Evolutionary conservation across 1,140 invertebrate genomes (phyloP), one percentile per base, ranked within the genome.

Genomic region (Brachionus calyciflorus): DNA sequence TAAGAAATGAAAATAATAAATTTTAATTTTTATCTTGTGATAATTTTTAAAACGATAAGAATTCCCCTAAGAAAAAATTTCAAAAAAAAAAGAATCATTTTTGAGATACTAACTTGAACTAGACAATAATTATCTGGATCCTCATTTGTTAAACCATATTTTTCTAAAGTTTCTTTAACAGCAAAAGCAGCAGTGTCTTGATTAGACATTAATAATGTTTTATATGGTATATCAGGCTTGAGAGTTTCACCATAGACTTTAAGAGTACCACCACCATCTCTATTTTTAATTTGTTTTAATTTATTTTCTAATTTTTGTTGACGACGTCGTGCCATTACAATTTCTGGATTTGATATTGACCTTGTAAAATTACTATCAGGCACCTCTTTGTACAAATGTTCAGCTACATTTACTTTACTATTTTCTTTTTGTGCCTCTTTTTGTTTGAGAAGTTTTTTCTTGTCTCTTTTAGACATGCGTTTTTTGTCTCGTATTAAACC

Each of bases 281-380:
- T 91, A 77, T 91, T 93, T 40, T 92, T 88, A 85, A 98, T 98
- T 84, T 98, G 93, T 83, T 97, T 93, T 79, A 99, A 86, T 84
- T 96, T 98, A 80, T 92, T 91, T 85, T 99, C 96, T 53, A 99
- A 87, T 84, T 97, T 98, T 84, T 97, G 93, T 82, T 98, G 94
- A n/a, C 96, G 86, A 76, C 95, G 87, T 40, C 96, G 89, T 77
- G 94, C 88, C 96, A 99, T 98, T 73, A 99, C 96, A 73, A 94
- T 94, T 87, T 99, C 96, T 9, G 96, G 96, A 88, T 99, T 99
- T 63, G 94, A 98, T 82, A 99, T 98, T 79, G 93, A 97, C 78
- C 96, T 88, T 17, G 95, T 98, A 84, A 99, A 99, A 82, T 92
- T 95, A 28, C 94, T 96, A 87, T 98, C 94, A 21, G 96, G 96